Evolutionary conservation across 2,797 vertebrate species (phyloP).

Genomic region (Parambassis ranga): DNA sequence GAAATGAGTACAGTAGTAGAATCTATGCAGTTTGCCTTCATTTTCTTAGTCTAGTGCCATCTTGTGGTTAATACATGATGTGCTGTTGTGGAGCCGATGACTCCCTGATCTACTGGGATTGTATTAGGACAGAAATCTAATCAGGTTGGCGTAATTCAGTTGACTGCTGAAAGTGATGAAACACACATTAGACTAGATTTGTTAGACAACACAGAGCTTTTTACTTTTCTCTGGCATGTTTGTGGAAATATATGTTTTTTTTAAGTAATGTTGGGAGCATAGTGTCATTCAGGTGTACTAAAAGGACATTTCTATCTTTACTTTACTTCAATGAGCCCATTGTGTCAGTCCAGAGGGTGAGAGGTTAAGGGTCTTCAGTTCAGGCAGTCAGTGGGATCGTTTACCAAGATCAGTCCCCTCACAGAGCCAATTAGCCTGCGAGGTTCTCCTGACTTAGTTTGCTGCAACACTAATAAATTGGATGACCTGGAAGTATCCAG

Average conservation of each 20-base stretch:
- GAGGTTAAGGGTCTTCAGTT: neutral
- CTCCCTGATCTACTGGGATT: slow-evolving; percentile 34
- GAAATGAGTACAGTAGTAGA: too few relatives aligned
- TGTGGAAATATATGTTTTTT: neutral
- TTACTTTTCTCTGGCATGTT: neutral
- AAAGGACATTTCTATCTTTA: rapidly evolving
- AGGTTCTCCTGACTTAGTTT: slow-evolving; percentile 19
- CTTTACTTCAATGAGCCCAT: neutral
- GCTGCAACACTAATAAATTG: slow-evolving; percentile 39
- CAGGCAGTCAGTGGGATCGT: neutral
- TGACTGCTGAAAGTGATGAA: slow-evolving; percentile 30
- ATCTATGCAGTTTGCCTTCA: too few relatives aligned
- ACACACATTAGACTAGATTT: neutral
- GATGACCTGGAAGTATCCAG: slow-evolving; percentile 34
- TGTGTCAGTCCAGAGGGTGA: neutral
- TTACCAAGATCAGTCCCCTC: neutral
- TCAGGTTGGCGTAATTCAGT: slow-evolving; percentile 31
- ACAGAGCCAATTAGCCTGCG: neutral
- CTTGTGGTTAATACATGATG: slow-evolving; percentile 59
- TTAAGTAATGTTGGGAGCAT: neutral
- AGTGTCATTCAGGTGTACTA: neutral
- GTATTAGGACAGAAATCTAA: slow-evolving; percentile 49
- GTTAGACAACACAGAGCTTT: neutral
- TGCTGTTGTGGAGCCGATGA: neutral
- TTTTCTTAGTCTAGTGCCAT: slow-evolving; percentile 36